phyloP scores from a whole-genome alignment of 2,797 vertebrate species.

The Squalus acanthias region DNA sequence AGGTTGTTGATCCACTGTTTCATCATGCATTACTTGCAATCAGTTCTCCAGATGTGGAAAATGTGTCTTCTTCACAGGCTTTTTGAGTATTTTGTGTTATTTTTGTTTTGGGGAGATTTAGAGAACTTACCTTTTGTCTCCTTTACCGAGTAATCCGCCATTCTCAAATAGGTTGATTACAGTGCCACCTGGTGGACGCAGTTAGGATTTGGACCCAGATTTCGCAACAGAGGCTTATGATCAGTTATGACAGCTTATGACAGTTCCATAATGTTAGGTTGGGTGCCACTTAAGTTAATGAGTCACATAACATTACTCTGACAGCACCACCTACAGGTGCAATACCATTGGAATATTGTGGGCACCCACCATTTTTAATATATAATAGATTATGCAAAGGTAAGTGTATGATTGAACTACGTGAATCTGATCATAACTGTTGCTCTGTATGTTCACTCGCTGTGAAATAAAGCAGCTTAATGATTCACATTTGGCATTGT shows the following conservation, averaged over 20 bases:
- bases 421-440: neutral
- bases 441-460: neutral
- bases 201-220: neutral
- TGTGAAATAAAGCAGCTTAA: neutral
- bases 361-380: neutral
- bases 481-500: neutral
- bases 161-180: constrained; percentile 13
- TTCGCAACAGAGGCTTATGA: neutral
- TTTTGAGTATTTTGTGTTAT: neutral
- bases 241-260: too few species aligned
- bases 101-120: neutral
- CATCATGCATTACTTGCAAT: neutral
- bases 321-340: neutral
- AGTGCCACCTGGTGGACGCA: constrained; percentile 11
- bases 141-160: neutral
- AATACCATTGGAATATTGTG: neutral
- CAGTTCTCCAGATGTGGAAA: neutral
- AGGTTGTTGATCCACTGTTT: neutral
- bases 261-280: neutral
- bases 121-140: neutral
- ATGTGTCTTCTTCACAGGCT: neutral
- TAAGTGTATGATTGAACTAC: neutral
- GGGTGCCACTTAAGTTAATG: neutral
- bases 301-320: neutral
- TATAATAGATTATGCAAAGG: neutral